Percentiles rank a stretch among this genome's conserved stretches.
Evolutionary conservation across 1,140 invertebrate species (phyloP).

Genomic region (Drosophila cardini): DNA sequence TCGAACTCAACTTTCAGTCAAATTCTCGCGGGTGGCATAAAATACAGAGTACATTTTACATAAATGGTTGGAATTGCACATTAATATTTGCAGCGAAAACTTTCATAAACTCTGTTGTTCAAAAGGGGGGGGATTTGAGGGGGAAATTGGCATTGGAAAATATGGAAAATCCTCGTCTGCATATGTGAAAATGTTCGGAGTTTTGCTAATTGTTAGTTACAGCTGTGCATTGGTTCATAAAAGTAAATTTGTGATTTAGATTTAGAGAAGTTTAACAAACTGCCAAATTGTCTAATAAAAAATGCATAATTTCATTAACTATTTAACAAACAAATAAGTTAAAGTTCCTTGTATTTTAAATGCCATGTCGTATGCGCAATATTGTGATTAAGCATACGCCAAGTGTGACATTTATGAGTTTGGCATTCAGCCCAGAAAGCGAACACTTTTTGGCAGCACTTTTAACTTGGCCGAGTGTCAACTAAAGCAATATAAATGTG

Average conservation of each 20-base stretch:
- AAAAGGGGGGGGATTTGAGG: not conserved
- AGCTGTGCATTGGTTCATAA: not conserved
- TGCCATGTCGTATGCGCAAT: conserved; percentile 14
- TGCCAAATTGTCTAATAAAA: conserved; percentile 35
- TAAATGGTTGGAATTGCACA: conserved; percentile 71
- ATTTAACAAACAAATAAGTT: conserved; percentile 22
- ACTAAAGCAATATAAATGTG: conserved; percentile 39
- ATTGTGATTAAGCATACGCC: conserved; percentile 42
- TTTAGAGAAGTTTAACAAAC: not conserved
- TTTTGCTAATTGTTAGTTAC: conserved; percentile 55
- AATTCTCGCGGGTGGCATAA: conserved; percentile 73
- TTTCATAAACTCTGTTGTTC: conserved; percentile 49
- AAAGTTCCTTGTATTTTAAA: conserved; percentile 58
- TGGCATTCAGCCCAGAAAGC: conserved; percentile 37
- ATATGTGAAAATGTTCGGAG: conserved; percentile 17
- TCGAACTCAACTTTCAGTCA: conserved; percentile 2
- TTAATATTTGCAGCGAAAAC: conserved; percentile 66
- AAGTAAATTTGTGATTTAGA: not conserved
- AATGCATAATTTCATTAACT: conserved; percentile 16
- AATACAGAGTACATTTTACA: conserved; percentile 67
- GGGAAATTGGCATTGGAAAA: not conserved
- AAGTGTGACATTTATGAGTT: conserved; percentile 56
- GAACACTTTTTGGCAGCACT: conserved; percentile 50
- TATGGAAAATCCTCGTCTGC: not conserved
- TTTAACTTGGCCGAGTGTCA: conserved; percentile 52